Percentiles rank a stretch among this genome's conserved stretches.
Conservation (phyloP, 2,113 vertebrate species). For the Mus spicilegus region DNA sequence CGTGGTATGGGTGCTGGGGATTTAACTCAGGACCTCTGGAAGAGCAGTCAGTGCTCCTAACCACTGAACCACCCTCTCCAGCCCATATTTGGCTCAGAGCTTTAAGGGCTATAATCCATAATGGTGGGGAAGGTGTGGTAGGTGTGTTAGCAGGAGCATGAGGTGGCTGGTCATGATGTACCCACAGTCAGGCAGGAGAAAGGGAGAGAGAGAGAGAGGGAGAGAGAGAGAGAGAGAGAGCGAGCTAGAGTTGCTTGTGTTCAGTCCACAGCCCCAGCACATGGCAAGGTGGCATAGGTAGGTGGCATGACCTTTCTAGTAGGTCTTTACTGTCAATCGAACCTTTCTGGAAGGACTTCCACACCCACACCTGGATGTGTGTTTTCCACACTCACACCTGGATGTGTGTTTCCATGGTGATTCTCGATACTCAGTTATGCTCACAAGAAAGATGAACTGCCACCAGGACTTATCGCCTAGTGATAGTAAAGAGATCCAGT, state of each 20-base stretch:
- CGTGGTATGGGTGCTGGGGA: not conserved
- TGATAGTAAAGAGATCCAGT: not conserved
- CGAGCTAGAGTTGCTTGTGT: not conserved
- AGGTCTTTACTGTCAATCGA: not conserved
- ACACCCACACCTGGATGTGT: not conserved
- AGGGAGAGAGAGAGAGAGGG: no score
- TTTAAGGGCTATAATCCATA: not conserved
- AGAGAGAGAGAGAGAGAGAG: no score
- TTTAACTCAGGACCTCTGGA: not conserved
- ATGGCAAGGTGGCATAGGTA: not conserved
- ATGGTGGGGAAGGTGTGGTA: not conserved
- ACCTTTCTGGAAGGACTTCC: not conserved
- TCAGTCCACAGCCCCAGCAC: not conserved
- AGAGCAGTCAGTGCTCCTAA: not conserved
- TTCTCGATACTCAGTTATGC: not conserved
- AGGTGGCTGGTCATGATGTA: not conserved
- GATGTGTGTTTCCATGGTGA: not conserved
- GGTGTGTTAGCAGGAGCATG: not conserved
- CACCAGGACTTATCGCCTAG: not conserved
- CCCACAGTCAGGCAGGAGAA: not conserved
- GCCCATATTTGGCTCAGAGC: not conserved
- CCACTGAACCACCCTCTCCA: not conserved
- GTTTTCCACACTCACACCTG: not conserved
- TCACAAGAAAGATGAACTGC: not conserved
- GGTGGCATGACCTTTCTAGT: not conserved